phyloP scores from a whole-genome alignment of 2,888 invertebrate genomes.

The Dioctria linearis region DNA sequence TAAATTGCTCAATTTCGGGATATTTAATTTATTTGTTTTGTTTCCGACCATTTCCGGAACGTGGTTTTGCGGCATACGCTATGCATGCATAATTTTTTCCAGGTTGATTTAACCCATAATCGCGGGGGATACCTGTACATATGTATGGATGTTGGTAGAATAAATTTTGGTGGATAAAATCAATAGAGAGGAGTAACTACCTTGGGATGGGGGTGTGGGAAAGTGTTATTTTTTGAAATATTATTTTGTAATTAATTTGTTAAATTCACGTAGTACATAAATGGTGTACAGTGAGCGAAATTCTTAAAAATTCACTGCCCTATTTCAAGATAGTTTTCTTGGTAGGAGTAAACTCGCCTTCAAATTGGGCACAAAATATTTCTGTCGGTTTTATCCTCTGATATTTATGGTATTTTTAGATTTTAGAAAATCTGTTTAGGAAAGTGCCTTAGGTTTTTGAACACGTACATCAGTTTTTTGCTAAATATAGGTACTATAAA shows the following conservation, averaged over 20 bases:
- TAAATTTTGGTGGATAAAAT: neutral
- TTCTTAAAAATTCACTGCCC: too few relatives aligned
- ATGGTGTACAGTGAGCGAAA: too few relatives aligned
- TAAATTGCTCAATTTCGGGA: conserved; percentile 45
- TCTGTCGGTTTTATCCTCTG: too few relatives aligned
- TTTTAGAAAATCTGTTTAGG: too few relatives aligned
- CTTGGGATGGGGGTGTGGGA: neutral
- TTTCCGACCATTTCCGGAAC: conserved; percentile 18
- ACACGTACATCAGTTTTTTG: too few relatives aligned
- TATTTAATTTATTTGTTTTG: conserved; percentile 45
- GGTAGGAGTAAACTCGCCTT: too few relatives aligned
- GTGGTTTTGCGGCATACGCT: conserved; percentile 38
- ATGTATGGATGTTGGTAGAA: neutral
- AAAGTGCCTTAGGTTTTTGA: too few relatives aligned
- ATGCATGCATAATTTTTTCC: conserved; percentile 38
- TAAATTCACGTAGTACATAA: too few relatives aligned
- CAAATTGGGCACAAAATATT: too few relatives aligned
- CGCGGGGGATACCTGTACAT: neutral
- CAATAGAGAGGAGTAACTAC: conserved; percentile 8
- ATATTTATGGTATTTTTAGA: too few relatives aligned
- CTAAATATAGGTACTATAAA: too few relatives aligned
- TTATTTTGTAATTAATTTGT: neutral
- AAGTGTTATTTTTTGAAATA: neutral
- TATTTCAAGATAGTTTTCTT: too few relatives aligned
- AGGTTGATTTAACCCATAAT: neutral